Conservation (phyloP, 2,797 vertebrate species). For the Rhyacichthys aspro region DNA sequence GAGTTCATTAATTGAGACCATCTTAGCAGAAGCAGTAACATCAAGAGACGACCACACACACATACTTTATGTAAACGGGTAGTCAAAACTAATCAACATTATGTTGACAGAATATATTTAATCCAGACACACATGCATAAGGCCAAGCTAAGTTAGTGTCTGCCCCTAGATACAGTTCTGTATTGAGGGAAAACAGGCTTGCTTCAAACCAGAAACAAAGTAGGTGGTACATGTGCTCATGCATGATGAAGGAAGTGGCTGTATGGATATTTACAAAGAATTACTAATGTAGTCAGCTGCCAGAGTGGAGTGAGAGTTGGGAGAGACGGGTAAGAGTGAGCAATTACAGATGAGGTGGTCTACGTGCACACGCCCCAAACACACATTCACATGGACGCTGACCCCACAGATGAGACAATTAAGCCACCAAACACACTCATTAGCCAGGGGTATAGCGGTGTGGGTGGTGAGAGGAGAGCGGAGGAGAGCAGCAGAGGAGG, state of each 20-base stretch:
- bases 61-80: constrained; percentile 9
- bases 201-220: constrained; percentile 61
- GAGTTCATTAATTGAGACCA: constrained; percentile 47
- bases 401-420: constrained; percentile 76
- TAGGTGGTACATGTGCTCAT: constrained; percentile 64
- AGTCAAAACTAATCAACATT: constrained; percentile 18
- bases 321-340: constrained; percentile 32
- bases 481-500: constrained; percentile 59
- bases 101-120: constrained; percentile 29
- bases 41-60: constrained; percentile 60
- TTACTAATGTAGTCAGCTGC: constrained; percentile 67
- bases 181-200: constrained; percentile 55
- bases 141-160: constrained; percentile 20
- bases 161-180: constrained; percentile 16
- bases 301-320: constrained; percentile 44
- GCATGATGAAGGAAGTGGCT: constrained; percentile 59
- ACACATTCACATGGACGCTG: constrained; percentile 40
- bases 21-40: constrained; percentile 40
- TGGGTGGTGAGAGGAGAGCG: constrained; percentile 72
- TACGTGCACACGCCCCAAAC: constrained; percentile 29
- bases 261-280: constrained; percentile 67
- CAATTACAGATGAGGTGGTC: constrained; percentile 64
- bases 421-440: constrained; percentile 74
- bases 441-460: constrained; percentile 71
- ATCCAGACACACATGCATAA: constrained; percentile 21